These are phyloP conservation scores for Pipra filicauda DNA, from an alignment of 2,113 vertebrate species.

Conservation along the genomic window DNA sequence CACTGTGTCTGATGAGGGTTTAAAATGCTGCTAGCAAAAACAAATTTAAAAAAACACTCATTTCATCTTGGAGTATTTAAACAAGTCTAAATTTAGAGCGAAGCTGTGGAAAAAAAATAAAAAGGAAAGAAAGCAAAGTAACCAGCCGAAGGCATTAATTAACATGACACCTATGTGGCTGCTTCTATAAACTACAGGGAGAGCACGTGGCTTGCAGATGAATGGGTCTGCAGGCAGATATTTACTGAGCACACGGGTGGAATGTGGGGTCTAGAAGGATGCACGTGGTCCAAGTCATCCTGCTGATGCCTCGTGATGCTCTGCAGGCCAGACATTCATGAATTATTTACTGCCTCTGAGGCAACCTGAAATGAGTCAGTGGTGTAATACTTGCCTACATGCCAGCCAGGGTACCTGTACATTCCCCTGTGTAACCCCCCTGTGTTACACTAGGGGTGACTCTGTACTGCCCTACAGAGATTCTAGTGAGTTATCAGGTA, in stretches of 20 bases:
- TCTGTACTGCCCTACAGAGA: background rate
- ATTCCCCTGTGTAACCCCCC: background rate
- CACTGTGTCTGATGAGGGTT: background rate
- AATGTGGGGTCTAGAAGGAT: background rate
- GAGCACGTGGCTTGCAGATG: background rate
- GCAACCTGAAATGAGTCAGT: background rate
- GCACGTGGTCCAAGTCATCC: rapidly evolving
- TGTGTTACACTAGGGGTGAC: background rate
- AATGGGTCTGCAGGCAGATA: background rate
- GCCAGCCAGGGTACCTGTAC: rapidly evolving
- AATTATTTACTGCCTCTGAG: background rate
- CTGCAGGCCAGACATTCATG: background rate
- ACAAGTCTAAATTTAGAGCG: slow-evolving; percentile 18
- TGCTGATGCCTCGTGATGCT: background rate
- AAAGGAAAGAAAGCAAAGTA: background rate
- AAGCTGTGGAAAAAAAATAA: background rate
- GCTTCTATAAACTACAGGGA: background rate
- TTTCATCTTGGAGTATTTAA: slow-evolving; percentile 37
- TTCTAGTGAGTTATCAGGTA: background rate
- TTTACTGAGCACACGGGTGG: background rate
- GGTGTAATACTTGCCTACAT: background rate
- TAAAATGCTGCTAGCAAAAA: background rate
- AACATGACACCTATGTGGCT: background rate
- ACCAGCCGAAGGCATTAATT: slow-evolving; percentile 11
- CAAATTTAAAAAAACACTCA: background rate